Conservation (phyloP, 2,888 invertebrate genomes). For the Drosophila aldrichi region DNA sequence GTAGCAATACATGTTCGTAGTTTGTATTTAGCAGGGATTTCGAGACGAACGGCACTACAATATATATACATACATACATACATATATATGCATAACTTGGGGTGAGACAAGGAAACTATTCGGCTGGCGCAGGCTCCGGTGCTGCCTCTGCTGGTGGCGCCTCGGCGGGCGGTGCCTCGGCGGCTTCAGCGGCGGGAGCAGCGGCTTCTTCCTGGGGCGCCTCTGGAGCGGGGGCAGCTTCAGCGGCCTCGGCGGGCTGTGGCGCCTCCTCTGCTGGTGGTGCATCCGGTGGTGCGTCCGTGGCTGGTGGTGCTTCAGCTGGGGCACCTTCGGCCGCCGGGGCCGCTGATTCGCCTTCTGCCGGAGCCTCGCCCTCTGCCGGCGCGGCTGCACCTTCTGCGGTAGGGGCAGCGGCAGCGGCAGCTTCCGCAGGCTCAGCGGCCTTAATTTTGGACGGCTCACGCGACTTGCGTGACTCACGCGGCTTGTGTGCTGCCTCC, state of each 20-base stretch:
- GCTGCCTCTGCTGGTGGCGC: constrained; percentile 16
- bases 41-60: neutral
- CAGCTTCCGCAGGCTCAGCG: constrained; percentile 9
- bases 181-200: constrained; percentile 10
- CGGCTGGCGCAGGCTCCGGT: constrained; percentile 18
- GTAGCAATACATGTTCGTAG: no score
- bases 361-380: neutral
- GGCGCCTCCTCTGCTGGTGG: constrained; percentile 16
- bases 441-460: constrained; percentile 4
- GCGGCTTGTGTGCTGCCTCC: neutral
- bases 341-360: constrained; percentile 1
- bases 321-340: constrained; percentile 3
- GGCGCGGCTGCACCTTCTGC: neutral
- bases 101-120: neutral
- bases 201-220: constrained; percentile 4
- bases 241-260: constrained; percentile 6
- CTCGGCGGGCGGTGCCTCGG: constrained; percentile 10
- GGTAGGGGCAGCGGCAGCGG: constrained; percentile 7
- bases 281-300: constrained; percentile 11
- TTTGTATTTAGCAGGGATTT: neutral
- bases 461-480: neutral
- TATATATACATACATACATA: neutral
- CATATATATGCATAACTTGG: neutral
- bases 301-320: constrained; percentile 12
- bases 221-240: neutral